phyloP scores from a whole-genome alignment of 2,113 vertebrate genomes.

The Phoxinus phoxinus region DNA sequence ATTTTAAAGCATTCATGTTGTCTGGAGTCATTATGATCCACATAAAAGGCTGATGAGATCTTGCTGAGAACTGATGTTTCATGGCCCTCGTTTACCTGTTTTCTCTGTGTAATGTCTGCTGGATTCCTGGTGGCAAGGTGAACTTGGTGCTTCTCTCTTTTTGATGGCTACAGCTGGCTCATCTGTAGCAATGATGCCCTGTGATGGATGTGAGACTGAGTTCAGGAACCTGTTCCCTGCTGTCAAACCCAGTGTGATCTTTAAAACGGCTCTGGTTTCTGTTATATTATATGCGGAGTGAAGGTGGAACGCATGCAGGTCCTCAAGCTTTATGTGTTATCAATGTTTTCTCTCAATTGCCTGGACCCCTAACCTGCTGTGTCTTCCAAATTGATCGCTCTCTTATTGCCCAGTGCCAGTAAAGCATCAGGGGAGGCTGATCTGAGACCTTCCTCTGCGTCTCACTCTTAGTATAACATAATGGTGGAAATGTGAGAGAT shows the following conservation, averaged over 20 bases:
- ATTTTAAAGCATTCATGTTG: not conserved
- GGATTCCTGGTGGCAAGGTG: slow-evolving; percentile 72
- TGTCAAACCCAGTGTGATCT: slow-evolving; percentile 53
- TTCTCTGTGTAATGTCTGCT: slow-evolving; percentile 68
- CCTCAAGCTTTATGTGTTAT: slow-evolving; percentile 64
- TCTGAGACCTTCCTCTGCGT: not conserved
- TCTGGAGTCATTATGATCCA: not conserved
- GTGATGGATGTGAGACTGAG: slow-evolving; percentile 72
- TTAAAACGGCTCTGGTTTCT: slow-evolving; percentile 10
- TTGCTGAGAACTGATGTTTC: slow-evolving; percentile 59
- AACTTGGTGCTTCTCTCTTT: slow-evolving; percentile 67
- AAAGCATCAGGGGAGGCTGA: slow-evolving; percentile 2
- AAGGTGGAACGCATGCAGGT: slow-evolving; percentile 51
- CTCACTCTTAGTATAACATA: not conserved
- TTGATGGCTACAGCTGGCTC: slow-evolving; percentile 66
- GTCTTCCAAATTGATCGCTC: slow-evolving; percentile 64
- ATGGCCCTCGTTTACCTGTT: slow-evolving; percentile 62
- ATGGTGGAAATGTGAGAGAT: not conserved
- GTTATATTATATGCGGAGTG: not conserved
- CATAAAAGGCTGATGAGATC: slow-evolving; percentile 38
- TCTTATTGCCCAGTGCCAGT: slow-evolving; percentile 53
- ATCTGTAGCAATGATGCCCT: slow-evolving; percentile 66
- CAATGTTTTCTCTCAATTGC: slow-evolving; percentile 64
- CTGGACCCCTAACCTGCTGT: slow-evolving; percentile 54
- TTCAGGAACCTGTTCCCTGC: slow-evolving; percentile 66